Percentiles rank a stretch among this genome's conserved stretches.
phyloP scores from a whole-genome alignment of 2,888 invertebrate species.

The Calameuta idolon region DNA sequence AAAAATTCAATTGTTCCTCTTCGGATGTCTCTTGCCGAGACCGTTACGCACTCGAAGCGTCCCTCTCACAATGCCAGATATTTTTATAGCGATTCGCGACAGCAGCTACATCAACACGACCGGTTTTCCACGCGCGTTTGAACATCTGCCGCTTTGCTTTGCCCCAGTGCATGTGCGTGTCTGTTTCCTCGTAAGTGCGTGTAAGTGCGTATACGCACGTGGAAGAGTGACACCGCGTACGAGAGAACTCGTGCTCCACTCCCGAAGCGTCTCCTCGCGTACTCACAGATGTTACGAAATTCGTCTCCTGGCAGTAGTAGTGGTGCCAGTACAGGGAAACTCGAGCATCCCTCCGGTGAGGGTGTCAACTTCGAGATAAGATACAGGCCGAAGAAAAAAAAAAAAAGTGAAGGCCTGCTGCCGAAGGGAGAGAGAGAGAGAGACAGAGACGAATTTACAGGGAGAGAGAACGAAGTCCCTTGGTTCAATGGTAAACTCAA shows the following conservation, averaged over 20 bases:
- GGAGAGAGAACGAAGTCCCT: too few species aligned
- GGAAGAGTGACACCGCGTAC: constrained; percentile 1
- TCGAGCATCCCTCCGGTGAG: background rate
- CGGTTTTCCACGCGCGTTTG: constrained; percentile 62
- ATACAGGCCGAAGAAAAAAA: background rate
- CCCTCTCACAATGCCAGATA: constrained; percentile 61
- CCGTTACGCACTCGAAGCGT: constrained; percentile 41
- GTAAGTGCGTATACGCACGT: background rate
- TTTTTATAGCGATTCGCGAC: constrained; percentile 67
- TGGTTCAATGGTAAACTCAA: too few species aligned
- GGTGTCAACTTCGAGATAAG: constrained; percentile 4
- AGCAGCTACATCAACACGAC: constrained; percentile 67
- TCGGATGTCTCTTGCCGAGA: constrained; percentile 23
- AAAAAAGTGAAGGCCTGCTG: too few species aligned
- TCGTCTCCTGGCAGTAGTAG: background rate
- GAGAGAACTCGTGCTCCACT: background rate
- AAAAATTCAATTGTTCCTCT: background rate
- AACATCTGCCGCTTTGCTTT: constrained; percentile 63
- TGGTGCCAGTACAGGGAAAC: background rate
- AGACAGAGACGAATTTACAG: too few species aligned
- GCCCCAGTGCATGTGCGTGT: constrained; percentile 28
- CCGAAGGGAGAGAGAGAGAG: too few species aligned
- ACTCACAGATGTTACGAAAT: constrained; percentile 6
- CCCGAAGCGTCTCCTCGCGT: background rate
- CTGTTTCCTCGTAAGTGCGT: background rate